Percentiles rank a stretch among this genome's conserved stretches.
Evolutionary conservation across 37 sponge, comb jelly and placozoan genomes (phyloP).

Genomic region (Cliona cf. orientalis): DNA sequence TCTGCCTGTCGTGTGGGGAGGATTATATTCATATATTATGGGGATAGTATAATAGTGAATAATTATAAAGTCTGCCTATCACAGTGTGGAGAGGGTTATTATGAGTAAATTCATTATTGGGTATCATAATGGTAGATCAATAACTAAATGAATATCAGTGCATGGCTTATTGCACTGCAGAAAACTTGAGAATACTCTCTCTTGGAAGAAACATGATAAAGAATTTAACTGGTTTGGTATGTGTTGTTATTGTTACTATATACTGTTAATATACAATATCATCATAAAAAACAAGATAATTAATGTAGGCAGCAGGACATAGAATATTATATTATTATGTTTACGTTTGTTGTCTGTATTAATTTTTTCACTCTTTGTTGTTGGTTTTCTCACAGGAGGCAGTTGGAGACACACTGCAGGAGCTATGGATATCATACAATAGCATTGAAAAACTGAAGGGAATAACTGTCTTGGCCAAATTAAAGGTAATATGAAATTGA

Average conservation of each 20-base stretch:
- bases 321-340: neutral
- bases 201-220: constrained; percentile 95
- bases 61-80: no score
- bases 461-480: constrained; percentile 86
- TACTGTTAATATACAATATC: neutral
- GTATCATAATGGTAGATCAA: no score
- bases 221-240: constrained; percentile 89
- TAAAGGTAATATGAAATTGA: constrained; percentile 82
- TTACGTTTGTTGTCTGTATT: neutral
- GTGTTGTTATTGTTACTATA: neutral
- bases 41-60: no score
- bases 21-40: no score
- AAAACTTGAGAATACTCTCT: constrained; percentile 88
- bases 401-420: constrained; percentile 93
- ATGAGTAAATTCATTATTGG: no score
- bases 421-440: constrained; percentile 99
- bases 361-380: neutral
- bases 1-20: no score
- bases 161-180: constrained; percentile 19
- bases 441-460: constrained; percentile 96
- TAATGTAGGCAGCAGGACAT: no score
- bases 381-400: constrained; percentile 63
- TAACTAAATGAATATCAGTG: neutral
- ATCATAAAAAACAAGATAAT: no score
- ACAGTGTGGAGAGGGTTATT: no score